Evolutionary conservation across 2,888 invertebrate species (phyloP), one percentile per base, ranked within the genome.

Genomic region (Syrphus vitripennis): DNA sequence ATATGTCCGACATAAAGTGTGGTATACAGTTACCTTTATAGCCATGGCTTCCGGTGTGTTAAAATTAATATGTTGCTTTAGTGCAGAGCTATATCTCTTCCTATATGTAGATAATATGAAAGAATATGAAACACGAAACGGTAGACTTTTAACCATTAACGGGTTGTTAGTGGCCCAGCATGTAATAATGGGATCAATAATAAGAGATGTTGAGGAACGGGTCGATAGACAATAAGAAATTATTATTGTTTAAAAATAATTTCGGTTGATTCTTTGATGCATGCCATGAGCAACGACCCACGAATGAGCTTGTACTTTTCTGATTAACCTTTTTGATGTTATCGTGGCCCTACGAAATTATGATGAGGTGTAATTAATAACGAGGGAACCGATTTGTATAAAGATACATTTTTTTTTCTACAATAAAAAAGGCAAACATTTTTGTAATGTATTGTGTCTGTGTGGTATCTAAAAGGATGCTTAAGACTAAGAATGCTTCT

Each of bases 1-100:
- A n/a, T n/a, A n/a, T 50, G 67, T 29, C 37, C 61, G 34, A 31
- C 53, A 34, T 19, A 21, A 5, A 12, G 14, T 19, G 19, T 34
- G 19, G 4, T 19, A n/a, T 21, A 37, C 37, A 37, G 10, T 19
- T 59, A 34, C 26, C 48, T 48, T 50, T 37, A 12, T 16, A 57
- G 26, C n/a, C 3, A 48, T 55, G 65, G 63, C 70, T 74, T 50
- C 57, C 65, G 53, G 65, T 67, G 21, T 24, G 42, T 59, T 76
- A 69, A 75, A 80, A 80, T 71, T 76, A 76, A 84, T 76, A 76
- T 80, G 67, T 80, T 76, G 75, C 57, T 42, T 42, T 80, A 42
- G 48, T 6, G 70, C 50, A 55, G 16, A 34, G 57, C 50, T 71
- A 67, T 75, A 59, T 65, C 19, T 31, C 29, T 70, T 61, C 21